A percentile compares a stretch with the other conserved stretches of the same genome.
phyloP scores from a whole-genome alignment of 2,888 invertebrate genomes.

The Bimastos eiseni region DNA sequence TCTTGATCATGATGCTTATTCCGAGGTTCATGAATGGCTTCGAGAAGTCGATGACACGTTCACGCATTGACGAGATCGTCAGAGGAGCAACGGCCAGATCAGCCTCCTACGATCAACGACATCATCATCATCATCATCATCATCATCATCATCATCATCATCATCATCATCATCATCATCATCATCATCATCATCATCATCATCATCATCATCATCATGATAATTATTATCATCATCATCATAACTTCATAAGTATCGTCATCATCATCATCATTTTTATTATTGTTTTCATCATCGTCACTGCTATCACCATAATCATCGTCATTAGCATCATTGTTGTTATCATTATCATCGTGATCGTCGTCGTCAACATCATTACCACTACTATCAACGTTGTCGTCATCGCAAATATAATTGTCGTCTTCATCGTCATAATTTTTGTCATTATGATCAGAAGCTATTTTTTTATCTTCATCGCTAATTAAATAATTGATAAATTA shows the following conservation, averaged over 20 bases:
- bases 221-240: not conserved
- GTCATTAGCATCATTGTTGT: too few relatives aligned
- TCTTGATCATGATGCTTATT: conserved; percentile 91
- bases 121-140: not conserved
- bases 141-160: not conserved
- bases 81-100: conserved; percentile 92
- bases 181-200: not conserved
- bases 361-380: too few relatives aligned
- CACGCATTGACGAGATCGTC: conserved; percentile 89
- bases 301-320: not conserved
- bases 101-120: conserved; percentile 70
- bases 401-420: not conserved
- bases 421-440: conserved; percentile 23
- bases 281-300: not conserved
- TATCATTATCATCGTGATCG: too few relatives aligned
- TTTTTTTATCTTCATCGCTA: conserved; percentile 21
- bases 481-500: not conserved
- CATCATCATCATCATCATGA: not conserved
- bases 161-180: not conserved
- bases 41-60: conserved; percentile 92
- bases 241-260: not conserved
- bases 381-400: not conserved
- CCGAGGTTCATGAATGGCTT: conserved; percentile 96
- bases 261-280: not conserved
- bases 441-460: conserved; percentile 21